Evolutionary conservation across 2,797 vertebrate species (phyloP).

Genomic region (Tragelaphus eurycerus): DNA sequence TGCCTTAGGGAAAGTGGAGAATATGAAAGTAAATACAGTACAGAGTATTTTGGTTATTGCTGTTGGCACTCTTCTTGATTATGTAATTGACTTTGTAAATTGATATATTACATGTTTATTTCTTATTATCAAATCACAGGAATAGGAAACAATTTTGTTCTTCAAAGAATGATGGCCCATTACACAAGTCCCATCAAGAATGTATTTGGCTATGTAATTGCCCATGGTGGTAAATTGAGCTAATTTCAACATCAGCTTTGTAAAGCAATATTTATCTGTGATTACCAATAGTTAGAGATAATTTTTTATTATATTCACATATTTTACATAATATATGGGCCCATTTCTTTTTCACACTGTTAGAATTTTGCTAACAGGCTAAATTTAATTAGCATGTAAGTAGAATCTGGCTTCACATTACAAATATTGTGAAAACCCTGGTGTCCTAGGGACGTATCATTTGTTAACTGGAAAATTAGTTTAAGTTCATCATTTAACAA

Average conservation of each 20-base stretch:
- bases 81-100: conserved; percentile 75
- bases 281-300: conserved; percentile 41
- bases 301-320: conserved; percentile 27
- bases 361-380: conserved; percentile 8
- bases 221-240: conserved; percentile 52
- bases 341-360: conserved; percentile 33
- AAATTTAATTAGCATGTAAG: background rate
- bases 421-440: background rate
- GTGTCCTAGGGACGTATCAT: background rate
- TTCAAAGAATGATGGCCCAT: conserved; percentile 75
- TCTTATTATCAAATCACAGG: conserved; percentile 73
- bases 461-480: background rate
- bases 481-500: background rate
- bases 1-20: conserved; percentile 68
- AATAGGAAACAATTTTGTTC: conserved; percentile 76
- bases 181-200: conserved; percentile 70
- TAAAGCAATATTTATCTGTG: conserved; percentile 52
- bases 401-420: background rate
- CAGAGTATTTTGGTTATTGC: conserved; percentile 56
- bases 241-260: conserved; percentile 41
- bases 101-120: conserved; percentile 74
- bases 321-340: conserved; percentile 11
- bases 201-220: conserved; percentile 67
- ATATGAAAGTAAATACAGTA: conserved; percentile 69
- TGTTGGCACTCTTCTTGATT: conserved; percentile 69